Evolutionary conservation across 2,113 vertebrate species (phyloP).

Genomic region (Apteryx mantelli): DNA sequence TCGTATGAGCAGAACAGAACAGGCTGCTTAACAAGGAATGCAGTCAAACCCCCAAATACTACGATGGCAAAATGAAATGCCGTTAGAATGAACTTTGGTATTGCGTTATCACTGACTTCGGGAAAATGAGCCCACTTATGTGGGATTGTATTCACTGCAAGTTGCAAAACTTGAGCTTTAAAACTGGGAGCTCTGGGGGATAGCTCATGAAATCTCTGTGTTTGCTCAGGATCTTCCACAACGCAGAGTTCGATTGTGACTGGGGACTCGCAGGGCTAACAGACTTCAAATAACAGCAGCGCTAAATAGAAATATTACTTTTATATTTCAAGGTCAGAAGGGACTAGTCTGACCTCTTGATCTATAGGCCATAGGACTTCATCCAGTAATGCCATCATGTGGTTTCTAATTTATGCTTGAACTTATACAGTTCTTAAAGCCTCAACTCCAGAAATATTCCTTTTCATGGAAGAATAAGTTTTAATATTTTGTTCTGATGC

Average conservation of each 20-base stretch:
- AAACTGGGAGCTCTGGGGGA: not conserved
- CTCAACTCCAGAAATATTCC: not conserved
- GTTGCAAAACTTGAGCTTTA: not conserved
- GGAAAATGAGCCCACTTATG: not conserved
- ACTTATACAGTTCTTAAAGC: not conserved
- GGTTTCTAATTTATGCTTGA: not conserved
- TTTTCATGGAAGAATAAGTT: not conserved
- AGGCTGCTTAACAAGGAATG: not conserved
- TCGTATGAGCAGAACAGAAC: not conserved
- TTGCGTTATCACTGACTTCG: not conserved
- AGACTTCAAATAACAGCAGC: not conserved
- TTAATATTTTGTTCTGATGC: not conserved
- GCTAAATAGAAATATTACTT: not conserved
- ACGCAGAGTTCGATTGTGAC: not conserved
- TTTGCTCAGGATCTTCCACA: not conserved
- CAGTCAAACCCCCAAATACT: not conserved
- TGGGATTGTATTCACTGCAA: not conserved
- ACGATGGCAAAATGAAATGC: not conserved
- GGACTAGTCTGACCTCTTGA: not conserved
- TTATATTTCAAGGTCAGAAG: conserved; percentile 1
- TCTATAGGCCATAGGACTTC: not conserved
- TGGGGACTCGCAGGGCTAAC: not conserved
- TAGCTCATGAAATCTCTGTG: not conserved
- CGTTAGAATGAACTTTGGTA: not conserved
- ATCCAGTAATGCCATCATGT: not conserved